Evolutionary conservation across 2,888 invertebrate genomes (phyloP).

Genomic region (Platycheirus rosarum): DNA sequence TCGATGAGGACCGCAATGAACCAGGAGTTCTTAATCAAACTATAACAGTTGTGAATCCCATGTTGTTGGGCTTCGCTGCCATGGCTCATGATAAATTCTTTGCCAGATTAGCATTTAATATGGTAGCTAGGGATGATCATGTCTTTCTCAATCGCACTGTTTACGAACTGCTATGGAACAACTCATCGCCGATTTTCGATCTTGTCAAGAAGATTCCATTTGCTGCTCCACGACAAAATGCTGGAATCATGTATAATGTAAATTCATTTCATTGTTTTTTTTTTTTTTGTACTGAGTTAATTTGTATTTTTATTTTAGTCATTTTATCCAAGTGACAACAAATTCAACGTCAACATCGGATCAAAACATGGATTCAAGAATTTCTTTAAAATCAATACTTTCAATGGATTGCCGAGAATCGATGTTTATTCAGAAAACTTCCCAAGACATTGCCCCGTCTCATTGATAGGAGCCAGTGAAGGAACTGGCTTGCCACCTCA

Average conservation of each 20-base stretch:
- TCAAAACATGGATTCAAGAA: slow-evolving; percentile 63
- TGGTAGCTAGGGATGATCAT: slow-evolving; percentile 50
- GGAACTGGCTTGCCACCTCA: slow-evolving; percentile 71
- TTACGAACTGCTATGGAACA: slow-evolving; percentile 87
- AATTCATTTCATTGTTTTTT: slow-evolving; percentile 82
- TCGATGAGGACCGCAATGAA: slow-evolving; percentile 84
- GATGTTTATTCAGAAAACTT: slow-evolving; percentile 34
- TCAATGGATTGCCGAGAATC: slow-evolving; percentile 60
- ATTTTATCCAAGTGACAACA: slow-evolving; percentile 47
- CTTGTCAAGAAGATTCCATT: slow-evolving; percentile 83
- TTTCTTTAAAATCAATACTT: slow-evolving; percentile 73
- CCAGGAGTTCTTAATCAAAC: slow-evolving; percentile 84
- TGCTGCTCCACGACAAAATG: slow-evolving; percentile 82
- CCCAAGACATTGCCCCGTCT: slow-evolving; percentile 54
- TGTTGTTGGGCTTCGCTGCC: slow-evolving; percentile 60
- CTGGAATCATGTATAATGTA: slow-evolving; percentile 86
- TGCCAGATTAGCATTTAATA: slow-evolving; percentile 46
- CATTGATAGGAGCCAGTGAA: slow-evolving; percentile 61
- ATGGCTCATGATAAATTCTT: slow-evolving; percentile 48
- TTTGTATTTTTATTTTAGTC: slow-evolving; percentile 34
- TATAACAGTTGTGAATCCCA: slow-evolving; percentile 79
- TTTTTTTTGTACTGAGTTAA: no score
- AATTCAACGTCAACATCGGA: slow-evolving; percentile 73
- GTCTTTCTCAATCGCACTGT: slow-evolving; percentile 84
- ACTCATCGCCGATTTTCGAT: slow-evolving; percentile 85